Conservation (phyloP, 1,140 invertebrate genomes). For the Antheraea mylitta region DNA sequence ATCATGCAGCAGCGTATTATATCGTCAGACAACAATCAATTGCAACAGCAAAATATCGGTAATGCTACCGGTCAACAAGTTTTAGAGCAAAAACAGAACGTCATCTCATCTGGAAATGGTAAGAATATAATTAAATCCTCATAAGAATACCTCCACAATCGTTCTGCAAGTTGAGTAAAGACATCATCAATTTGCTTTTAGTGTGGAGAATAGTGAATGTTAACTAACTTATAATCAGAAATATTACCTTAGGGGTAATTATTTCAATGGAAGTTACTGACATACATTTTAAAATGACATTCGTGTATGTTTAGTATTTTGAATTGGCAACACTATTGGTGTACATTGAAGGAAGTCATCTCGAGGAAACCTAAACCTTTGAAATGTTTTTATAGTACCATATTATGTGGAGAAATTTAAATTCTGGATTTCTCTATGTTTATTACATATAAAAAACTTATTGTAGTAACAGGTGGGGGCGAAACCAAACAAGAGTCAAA, state of each 20-base stretch:
- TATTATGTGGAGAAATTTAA: too few relatives aligned
- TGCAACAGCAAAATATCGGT: constrained; percentile 57
- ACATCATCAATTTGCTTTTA: constrained; percentile 67
- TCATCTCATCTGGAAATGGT: constrained; percentile 43
- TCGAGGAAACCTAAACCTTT: too few relatives aligned
- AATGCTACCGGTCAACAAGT: constrained; percentile 42
- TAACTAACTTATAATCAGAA: constrained; percentile 21
- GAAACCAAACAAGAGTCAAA: constrained; percentile 52
- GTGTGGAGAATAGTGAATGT: constrained; percentile 59
- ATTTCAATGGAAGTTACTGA: constrained; percentile 24
- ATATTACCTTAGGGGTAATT: constrained; percentile 8
- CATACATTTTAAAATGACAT: constrained; percentile 16
- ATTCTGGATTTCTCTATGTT: too few relatives aligned
- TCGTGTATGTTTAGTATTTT: too few relatives aligned
- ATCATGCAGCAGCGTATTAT: constrained; percentile 66
- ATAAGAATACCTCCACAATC: constrained; percentile 43
- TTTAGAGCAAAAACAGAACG: constrained; percentile 55
- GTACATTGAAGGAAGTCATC: too few relatives aligned
- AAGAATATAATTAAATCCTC: constrained; percentile 8
- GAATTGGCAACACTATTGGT: too few relatives aligned
- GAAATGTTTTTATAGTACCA: too few relatives aligned
- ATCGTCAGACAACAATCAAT: constrained; percentile 45
- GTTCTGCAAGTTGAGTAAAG: constrained; percentile 72
- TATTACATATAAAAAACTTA: too few relatives aligned
- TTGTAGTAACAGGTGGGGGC: constrained; percentile 21